Evolutionary conservation across 2,797 vertebrate species (phyloP), one percentile per base, ranked within the genome.

Genomic region (Momotus momota): DNA sequence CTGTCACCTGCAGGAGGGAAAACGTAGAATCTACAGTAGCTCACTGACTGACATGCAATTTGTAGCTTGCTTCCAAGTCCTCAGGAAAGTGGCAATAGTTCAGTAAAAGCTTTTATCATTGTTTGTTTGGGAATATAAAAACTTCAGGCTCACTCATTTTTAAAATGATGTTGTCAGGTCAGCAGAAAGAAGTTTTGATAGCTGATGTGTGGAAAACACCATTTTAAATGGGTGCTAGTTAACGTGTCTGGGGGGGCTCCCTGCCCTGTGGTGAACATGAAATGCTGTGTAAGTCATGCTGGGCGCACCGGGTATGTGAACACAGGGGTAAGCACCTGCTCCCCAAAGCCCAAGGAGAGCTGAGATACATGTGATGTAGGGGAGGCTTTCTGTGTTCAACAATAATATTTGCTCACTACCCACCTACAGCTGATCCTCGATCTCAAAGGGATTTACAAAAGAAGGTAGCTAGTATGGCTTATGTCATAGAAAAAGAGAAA

Each of bases 91-190:
- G 58, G 38, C n/a, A 90, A 23, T 43, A 89, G 60, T 51, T 85
- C 78, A 77, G 69, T 66, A 85, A 90, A 88, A 78, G 35, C 35
- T 90, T 94, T 88, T 67, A 64, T 49, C n/a, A 5, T 62, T 67
- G 51, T 66, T 91, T 86, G n/a, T 84, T 77, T 57, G 61, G 77
- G 57, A 71, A 86, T 80, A 83, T 31, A 93, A 89, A 86, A 61
- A 57, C 31, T 83, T 66, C 48, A 38, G 0, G 41, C 38, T 70
- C 75, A 38, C 4, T 73, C 15, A 8, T 77, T 65, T 91, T 27
- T 31, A 78, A 85, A 58, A 80, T 17, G 1, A 15, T 72, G 46
- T 26, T 71, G 57, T 75, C 70, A 45, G 29, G 45, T 90, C 58
- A 94, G 26, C 8, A 88, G 61, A 82, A 84, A 75, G 35, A 55